Conservation (phyloP, 2,888 invertebrate species). For the Tetranychus piercei region DNA sequence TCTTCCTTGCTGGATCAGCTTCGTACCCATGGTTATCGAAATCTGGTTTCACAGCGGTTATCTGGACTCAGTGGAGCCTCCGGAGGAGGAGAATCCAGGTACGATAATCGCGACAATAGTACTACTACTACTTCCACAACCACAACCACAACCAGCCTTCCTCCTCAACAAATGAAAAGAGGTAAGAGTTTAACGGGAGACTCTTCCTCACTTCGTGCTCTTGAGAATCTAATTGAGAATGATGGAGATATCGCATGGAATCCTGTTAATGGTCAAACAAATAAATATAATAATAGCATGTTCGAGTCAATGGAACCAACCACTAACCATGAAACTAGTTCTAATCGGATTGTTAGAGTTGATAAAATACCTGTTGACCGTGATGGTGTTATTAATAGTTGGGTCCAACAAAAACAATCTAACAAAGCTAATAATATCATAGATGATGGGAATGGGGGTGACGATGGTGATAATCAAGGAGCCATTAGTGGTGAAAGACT, state of each 20-base stretch:
- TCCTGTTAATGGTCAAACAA: neutral
- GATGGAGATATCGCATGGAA: neutral
- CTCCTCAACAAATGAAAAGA: conserved; percentile 6
- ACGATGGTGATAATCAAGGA: neutral
- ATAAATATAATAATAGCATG: neutral
- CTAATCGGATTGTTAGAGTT: neutral
- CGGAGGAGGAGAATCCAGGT: neutral
- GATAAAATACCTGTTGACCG: neutral
- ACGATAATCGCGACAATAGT: neutral
- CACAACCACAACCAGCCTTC: neutral
- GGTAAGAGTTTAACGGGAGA: conserved; percentile 12
- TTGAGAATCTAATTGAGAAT: conserved; percentile 1
- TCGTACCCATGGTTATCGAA: conserved; percentile 26
- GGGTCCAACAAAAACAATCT: neutral
- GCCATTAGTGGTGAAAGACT: no score
- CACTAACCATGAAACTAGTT: neutral
- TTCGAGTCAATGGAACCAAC: neutral
- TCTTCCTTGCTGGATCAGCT: conserved; percentile 26
- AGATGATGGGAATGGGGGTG: neutral
- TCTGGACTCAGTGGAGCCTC: conserved; percentile 14
- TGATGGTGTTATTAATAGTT: neutral
- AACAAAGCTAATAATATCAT: neutral
- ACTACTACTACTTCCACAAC: neutral
- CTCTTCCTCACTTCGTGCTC: neutral
- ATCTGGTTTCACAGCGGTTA: conserved; percentile 25